phyloP scores from a whole-genome alignment of 2,888 invertebrate genomes.

The Acronicta aceris region DNA sequence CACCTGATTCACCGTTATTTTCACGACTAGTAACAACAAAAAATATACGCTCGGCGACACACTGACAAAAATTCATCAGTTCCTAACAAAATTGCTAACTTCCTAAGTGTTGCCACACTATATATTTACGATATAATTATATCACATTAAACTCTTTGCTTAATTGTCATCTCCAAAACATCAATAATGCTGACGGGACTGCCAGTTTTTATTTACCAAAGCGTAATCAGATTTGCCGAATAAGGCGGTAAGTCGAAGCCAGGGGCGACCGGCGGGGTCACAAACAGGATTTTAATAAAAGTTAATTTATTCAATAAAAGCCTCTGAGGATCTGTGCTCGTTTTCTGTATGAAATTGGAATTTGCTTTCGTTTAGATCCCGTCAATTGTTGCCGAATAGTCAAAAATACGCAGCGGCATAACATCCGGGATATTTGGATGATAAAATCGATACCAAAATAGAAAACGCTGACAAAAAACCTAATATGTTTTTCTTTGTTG shows the following conservation, averaged over 20 bases:
- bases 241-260: slow-evolving; percentile 72
- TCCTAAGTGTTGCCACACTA: too few relatives aligned
- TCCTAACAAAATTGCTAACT: too few relatives aligned
- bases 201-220: slow-evolving; percentile 70
- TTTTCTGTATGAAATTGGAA: slow-evolving; percentile 63
- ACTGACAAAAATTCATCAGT: too few relatives aligned
- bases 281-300: slow-evolving; percentile 85
- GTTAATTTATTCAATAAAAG: slow-evolving; percentile 86
- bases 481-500: too few relatives aligned
- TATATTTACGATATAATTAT: too few relatives aligned
- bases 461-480: background rate
- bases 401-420: slow-evolving; percentile 35
- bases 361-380: slow-evolving; percentile 64
- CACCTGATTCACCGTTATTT: too few relatives aligned
- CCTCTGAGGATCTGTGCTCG: slow-evolving; percentile 68
- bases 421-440: slow-evolving; percentile 7
- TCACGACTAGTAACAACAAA: too few relatives aligned
- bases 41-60: too few relatives aligned
- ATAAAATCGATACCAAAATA: slow-evolving; percentile 9
- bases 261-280: slow-evolving; percentile 65
- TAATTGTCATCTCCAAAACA: slow-evolving; percentile 36
- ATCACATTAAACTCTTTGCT: slow-evolving; percentile 1
- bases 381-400: slow-evolving; percentile 57
- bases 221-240: slow-evolving; percentile 72
- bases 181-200: slow-evolving; percentile 43